These are phyloP conservation scores for Torymus auratus DNA, from an alignment of 2,888 invertebrate species.

Conservation along the genomic window DNA sequence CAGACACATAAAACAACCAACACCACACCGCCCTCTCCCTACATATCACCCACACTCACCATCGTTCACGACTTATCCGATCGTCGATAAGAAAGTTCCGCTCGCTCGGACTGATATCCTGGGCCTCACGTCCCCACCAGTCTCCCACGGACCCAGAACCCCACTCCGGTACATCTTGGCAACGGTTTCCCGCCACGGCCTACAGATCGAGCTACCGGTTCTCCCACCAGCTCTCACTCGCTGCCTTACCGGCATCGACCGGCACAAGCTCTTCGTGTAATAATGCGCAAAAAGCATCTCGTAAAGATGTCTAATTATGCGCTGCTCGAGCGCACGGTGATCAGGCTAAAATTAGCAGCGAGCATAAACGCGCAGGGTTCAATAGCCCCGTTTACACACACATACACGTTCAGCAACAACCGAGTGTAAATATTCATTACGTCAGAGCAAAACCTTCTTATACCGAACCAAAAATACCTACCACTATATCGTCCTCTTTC, in stretches of 20 bases:
- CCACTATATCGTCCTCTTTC: not conserved
- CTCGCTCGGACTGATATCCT: not conserved
- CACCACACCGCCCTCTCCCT: too few relatives aligned
- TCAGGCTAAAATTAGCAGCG: too few relatives aligned
- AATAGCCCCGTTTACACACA: too few relatives aligned
- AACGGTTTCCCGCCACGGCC: not conserved
- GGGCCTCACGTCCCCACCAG: conserved; percentile 10
- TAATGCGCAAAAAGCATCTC: too few relatives aligned
- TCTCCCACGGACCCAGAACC: conserved; percentile 5
- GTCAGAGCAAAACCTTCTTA: too few relatives aligned
- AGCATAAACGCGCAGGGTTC: too few relatives aligned
- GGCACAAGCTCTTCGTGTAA: too few relatives aligned
- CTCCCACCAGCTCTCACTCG: not conserved
- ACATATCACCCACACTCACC: not conserved
- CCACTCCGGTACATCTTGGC: not conserved
- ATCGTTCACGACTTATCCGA: conserved; percentile 9
- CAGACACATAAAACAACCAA: too few relatives aligned
- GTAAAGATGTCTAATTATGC: too few relatives aligned
- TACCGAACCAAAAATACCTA: not conserved
- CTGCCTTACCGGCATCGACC: conserved; percentile 31
- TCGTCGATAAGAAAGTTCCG: conserved; percentile 41
- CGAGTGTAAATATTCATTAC: too few relatives aligned
- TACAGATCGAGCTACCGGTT: conserved; percentile 44
- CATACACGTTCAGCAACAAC: too few relatives aligned
- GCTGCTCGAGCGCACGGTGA: too few relatives aligned